Evolutionary conservation across 2,797 vertebrate species (phyloP).

Genomic region (Betta splendens): DNA sequence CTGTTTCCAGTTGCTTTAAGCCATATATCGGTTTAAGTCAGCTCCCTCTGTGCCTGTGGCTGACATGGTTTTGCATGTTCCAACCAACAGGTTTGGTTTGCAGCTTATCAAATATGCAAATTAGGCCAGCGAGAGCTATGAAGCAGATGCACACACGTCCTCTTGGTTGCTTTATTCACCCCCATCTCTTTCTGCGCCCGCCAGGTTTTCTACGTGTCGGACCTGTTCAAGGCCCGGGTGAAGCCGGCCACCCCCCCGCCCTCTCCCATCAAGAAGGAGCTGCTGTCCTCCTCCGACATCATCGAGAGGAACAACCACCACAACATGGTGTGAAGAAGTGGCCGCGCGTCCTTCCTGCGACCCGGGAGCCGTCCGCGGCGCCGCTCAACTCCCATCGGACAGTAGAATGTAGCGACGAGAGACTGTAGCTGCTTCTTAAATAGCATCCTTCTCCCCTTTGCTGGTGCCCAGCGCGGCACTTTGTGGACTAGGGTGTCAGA

Average conservation of each 20-base stretch:
- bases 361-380: constrained; percentile 86
- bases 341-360: constrained; percentile 75
- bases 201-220: constrained; percentile 95
- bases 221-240: constrained; percentile 92
- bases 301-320: constrained; percentile 98
- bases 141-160: too few species aligned
- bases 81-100: constrained; percentile 1
- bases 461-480: constrained; percentile 26
- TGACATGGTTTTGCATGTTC: background rate
- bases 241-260: constrained; percentile 86
- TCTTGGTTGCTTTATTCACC: background rate
- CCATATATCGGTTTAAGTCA: background rate
- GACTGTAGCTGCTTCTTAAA: constrained; percentile 70
- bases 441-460: constrained; percentile 53
- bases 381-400: constrained; percentile 95
- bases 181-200: constrained; percentile 17
- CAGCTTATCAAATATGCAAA: constrained; percentile 5
- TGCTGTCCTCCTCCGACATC: constrained; percentile 93
- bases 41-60: background rate
- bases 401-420: constrained; percentile 98
- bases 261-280: constrained; percentile 93
- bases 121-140: background rate
- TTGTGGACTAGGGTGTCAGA: constrained; percentile 59
- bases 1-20: too few species aligned
- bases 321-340: constrained; percentile 93